phyloP scores from a whole-genome alignment of 2,113 vertebrate species.

The Scopus umbretta region DNA sequence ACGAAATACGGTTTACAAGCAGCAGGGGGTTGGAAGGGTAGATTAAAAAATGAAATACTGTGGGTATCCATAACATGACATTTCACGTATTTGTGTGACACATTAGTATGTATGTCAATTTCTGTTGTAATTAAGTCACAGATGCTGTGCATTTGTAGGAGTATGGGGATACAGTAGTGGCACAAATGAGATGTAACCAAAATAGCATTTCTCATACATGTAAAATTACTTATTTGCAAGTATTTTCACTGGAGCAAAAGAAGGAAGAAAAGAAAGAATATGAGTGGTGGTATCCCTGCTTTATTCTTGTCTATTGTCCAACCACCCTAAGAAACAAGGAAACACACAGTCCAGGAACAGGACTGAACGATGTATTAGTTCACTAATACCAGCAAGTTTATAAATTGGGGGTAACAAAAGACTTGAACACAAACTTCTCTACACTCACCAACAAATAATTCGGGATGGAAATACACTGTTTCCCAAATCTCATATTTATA shows the following conservation, averaged over 20 bases:
- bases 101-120: neutral
- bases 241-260: neutral
- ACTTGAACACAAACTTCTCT: neutral
- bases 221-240: neutral
- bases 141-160: conserved; percentile 45
- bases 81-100: neutral
- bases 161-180: neutral
- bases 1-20: neutral
- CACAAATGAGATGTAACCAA: neutral
- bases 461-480: neutral
- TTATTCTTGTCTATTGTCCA: neutral
- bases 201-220: neutral
- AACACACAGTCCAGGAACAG: neutral
- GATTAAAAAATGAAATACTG: neutral
- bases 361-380: neutral
- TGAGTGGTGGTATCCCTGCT: neutral
- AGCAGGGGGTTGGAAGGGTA: rapidly evolving
- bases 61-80: neutral
- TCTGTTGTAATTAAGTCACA: conserved; percentile 58
- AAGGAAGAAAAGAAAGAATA: neutral
- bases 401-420: neutral
- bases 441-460: neutral
- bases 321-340: neutral
- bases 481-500: neutral
- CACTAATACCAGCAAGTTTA: neutral